Conservation (phyloP, 2,888 invertebrate genomes). For the Diarsia rubi region DNA sequence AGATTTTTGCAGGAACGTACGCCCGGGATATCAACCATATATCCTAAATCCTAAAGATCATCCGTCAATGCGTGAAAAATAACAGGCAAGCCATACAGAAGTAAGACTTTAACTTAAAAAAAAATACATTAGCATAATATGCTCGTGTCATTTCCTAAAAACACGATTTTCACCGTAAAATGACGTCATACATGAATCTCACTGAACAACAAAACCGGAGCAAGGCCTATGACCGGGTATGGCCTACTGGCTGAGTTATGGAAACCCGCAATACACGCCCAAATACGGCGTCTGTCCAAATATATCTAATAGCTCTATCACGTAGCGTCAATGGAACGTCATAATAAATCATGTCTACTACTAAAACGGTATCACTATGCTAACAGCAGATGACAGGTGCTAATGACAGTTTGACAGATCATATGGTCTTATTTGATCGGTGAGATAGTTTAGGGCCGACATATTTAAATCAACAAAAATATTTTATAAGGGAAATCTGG, state of each 20-base stretch:
- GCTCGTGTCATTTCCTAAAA: background rate
- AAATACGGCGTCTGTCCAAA: conserved; percentile 33
- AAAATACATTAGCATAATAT: no score
- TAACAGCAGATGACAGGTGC: conserved; percentile 1
- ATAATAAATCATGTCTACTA: conserved; percentile 2
- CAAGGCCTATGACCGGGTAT: conserved; percentile 45
- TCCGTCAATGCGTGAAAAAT: no score
- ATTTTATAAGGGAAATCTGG: background rate
- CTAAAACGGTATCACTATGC: conserved; percentile 32
- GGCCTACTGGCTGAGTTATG: conserved; percentile 44
- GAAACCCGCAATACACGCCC: conserved; percentile 32
- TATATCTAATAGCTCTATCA: conserved; percentile 40
- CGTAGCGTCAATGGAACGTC: conserved; percentile 28
- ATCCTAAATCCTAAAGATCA: no score
- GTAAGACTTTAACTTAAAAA: no score
- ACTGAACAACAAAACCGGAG: conserved; percentile 33
- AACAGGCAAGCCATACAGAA: no score
- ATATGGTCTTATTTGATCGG: background rate
- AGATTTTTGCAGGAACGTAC: no score
- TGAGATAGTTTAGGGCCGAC: background rate
- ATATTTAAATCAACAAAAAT: background rate
- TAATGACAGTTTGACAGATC: conserved; percentile 3
- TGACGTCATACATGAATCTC: conserved; percentile 31
- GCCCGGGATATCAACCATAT: no score
- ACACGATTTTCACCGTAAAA: background rate